phyloP scores from a whole-genome alignment of 2,797 vertebrate species.

The Peromyscus melanophrys region DNA sequence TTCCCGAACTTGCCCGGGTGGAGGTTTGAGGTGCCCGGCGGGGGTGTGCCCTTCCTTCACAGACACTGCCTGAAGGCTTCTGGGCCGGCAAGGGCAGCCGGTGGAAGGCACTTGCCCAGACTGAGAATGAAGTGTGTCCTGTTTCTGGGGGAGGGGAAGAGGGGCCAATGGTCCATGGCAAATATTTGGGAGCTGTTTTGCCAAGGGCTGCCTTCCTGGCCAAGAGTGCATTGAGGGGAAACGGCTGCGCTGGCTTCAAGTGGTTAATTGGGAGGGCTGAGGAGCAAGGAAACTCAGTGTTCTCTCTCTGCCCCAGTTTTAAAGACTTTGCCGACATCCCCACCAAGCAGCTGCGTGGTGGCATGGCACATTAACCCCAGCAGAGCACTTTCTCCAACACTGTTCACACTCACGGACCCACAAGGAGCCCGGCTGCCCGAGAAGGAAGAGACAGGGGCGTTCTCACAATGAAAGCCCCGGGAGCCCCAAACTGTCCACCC shows the following conservation, averaged over 20 bases:
- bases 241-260: constrained; percentile 76
- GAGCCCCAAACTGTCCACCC: background rate
- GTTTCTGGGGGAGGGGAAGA: constrained; percentile 79
- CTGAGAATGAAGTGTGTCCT: constrained; percentile 81
- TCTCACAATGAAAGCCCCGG: constrained; percentile 18
- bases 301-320: constrained; percentile 86
- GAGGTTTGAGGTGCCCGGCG: background rate
- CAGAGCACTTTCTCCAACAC: background rate
- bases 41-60: constrained; percentile 4
- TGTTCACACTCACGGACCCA: background rate
- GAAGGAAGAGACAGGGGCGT: background rate
- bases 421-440: background rate
- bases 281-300: constrained; percentile 80
- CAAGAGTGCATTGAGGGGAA: constrained; percentile 76
- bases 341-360: constrained; percentile 48
- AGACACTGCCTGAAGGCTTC: constrained; percentile 46
- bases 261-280: constrained; percentile 83
- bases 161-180: constrained; percentile 79
- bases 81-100: constrained; percentile 32
- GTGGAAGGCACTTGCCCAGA: constrained; percentile 73
- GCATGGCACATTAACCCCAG: constrained; percentile 68
- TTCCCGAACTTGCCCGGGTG: background rate
- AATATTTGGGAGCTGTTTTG: constrained; percentile 81
- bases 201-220: constrained; percentile 78
- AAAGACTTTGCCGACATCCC: constrained; percentile 71